Percentiles rank a stretch among this genome's conserved stretches.
Conservation (phyloP, 2,113 vertebrate genomes). For the Pseudopipra pipra region DNA sequence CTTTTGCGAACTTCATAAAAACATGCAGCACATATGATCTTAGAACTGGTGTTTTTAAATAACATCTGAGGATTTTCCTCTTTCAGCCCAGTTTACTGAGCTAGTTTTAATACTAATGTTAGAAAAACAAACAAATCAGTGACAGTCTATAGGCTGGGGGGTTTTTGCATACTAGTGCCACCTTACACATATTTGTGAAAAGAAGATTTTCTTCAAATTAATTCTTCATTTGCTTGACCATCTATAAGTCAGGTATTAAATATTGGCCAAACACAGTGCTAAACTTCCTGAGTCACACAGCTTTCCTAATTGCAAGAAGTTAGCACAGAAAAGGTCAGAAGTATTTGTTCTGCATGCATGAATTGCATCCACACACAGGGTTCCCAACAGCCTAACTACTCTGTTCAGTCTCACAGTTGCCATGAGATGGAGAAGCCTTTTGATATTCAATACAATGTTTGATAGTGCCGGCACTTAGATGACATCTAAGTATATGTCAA, state of each 20-base stretch:
- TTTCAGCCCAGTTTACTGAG: background rate
- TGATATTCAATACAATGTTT: conserved; percentile 43
- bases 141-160: background rate
- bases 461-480: background rate
- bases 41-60: background rate
- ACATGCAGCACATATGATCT: background rate
- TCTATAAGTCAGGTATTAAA: background rate
- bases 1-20: background rate
- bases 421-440: conserved; percentile 37
- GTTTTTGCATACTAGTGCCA: background rate
- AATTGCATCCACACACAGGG: conserved; percentile 27
- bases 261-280: background rate
- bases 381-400: background rate
- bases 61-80: background rate
- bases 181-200: background rate
- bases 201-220: background rate
- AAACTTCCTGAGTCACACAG: background rate
- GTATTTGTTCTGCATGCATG: conserved; percentile 32
- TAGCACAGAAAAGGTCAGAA: conserved; percentile 27
- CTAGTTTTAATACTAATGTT: background rate
- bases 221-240: background rate
- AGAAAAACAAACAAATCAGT: background rate
- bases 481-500: background rate
- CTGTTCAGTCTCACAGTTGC: conserved; percentile 11
- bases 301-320: conserved; percentile 45